Evolutionary conservation across 2,113 vertebrate species (phyloP).

Genomic region (Urocolius indicus): DNA sequence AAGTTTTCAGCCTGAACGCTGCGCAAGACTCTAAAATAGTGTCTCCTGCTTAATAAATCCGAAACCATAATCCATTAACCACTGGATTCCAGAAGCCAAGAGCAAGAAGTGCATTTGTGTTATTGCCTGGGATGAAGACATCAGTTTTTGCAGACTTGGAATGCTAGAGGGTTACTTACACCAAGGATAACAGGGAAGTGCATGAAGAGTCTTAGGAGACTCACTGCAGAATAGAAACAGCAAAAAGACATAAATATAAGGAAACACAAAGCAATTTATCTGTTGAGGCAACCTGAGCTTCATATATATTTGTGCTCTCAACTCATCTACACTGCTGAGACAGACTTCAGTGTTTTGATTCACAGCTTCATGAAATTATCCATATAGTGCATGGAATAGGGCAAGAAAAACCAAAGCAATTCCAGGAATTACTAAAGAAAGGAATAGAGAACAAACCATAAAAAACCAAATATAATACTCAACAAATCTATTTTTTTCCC

Average conservation of each 20-base stretch:
- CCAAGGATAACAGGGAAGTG: not conserved
- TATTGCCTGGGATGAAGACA: not conserved
- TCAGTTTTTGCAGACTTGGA: not conserved
- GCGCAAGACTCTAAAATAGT: not conserved
- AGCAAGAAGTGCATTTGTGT: not conserved
- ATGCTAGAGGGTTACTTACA: not conserved
- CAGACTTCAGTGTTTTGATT: not conserved
- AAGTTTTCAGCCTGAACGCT: not conserved
- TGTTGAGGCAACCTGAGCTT: not conserved
- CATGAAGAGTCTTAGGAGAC: not conserved
- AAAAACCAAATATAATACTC: not conserved
- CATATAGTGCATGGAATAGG: not conserved
- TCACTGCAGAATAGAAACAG: not conserved
- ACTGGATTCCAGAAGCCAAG: not conserved
- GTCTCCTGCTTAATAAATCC: not conserved
- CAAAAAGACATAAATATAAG: not conserved
- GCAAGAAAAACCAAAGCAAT: not conserved
- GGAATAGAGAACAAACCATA: not conserved
- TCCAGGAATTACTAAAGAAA: not conserved
- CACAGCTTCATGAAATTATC: not conserved
- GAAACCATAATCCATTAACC: not conserved
- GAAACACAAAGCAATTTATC: not conserved
- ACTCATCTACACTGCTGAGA: not conserved
- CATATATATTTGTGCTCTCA: not conserved
- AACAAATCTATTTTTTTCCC: not conserved